Percentiles rank a stretch among this genome's conserved stretches.
These are phyloP conservation scores for Clarias platycephalus DNA, from an alignment of 2,797 vertebrate genomes.

Conservation along the genomic window DNA sequence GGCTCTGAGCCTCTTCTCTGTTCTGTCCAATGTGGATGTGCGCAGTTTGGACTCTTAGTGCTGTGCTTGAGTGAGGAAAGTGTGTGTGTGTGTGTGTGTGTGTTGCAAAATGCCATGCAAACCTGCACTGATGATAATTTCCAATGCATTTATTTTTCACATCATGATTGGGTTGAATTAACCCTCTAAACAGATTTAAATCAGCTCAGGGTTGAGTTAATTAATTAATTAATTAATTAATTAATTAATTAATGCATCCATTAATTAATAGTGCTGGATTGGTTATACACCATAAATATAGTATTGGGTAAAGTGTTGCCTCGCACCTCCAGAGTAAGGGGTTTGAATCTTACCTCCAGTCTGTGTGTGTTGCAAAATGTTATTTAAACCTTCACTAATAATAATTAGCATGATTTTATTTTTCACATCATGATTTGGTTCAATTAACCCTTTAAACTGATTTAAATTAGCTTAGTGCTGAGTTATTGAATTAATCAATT, in stretches of 20 bases:
- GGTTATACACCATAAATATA: neutral
- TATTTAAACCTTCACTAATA: neutral
- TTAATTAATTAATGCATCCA: neutral
- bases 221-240: neutral
- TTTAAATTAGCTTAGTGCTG: neutral
- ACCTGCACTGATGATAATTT: neutral
- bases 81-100: conserved; percentile 25
- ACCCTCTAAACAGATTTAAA: neutral
- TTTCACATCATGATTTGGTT: neutral
- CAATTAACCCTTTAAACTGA: neutral
- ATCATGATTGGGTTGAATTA: neutral
- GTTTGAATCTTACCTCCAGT: too few relatives aligned
- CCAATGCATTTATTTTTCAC: neutral
- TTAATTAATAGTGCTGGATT: neutral
- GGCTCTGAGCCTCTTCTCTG: neutral
- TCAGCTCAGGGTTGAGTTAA: neutral
- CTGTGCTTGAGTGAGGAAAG: conserved; percentile 3
- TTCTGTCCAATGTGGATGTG: conserved; percentile 15
- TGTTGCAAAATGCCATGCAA: neutral
- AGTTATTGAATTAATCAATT: neutral
- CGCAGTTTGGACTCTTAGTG: conserved; percentile 17
- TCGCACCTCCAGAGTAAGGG: too few relatives aligned
- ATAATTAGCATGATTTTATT: neutral
- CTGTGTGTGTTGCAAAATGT: neutral
- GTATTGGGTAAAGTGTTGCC: neutral